These are phyloP conservation scores for Botrylloides violaceus DNA, from an alignment of 23 tunicate species.

Conservation along the genomic window DNA sequence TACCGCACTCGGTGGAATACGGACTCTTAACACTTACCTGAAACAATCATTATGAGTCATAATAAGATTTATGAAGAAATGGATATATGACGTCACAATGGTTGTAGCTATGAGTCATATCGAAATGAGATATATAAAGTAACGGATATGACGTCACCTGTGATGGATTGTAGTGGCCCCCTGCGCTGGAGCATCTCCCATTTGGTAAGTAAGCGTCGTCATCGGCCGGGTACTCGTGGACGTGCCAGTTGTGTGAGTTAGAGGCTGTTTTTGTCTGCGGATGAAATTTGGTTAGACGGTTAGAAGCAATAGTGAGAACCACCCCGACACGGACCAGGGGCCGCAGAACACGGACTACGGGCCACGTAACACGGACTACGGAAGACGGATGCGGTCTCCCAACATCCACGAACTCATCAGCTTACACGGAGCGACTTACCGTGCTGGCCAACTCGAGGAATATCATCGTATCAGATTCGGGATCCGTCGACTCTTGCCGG, in stretches of 20 bases:
- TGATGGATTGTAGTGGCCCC: constrained; percentile 74
- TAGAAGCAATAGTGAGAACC: no score
- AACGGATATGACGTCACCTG: no score
- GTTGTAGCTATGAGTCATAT: no score
- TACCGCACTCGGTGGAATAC: constrained; percentile 40
- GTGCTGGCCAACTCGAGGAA: constrained; percentile 60
- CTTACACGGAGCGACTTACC: no score
- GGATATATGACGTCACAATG: no score
- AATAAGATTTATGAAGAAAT: no score
- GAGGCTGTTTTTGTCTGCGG: constrained; percentile 27
- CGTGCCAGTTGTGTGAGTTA: constrained; percentile 62
- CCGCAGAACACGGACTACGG: no score
- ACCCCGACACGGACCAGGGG: no score
- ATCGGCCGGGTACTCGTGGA: constrained; percentile 50
- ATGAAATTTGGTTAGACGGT: not conserved
- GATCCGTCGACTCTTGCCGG: constrained; percentile 33
- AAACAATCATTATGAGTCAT: no score
- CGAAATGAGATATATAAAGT: no score
- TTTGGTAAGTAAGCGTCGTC: constrained; percentile 12
- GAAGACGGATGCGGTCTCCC: no score
- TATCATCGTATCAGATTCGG: constrained; percentile 33
- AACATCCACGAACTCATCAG: not conserved
- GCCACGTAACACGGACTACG: no score
- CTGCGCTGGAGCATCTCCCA: constrained; percentile 51
- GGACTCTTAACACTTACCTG: constrained; percentile 7